A percentile compares a stretch with the other conserved stretches of the same genome.
Conservation (phyloP, 2,888 invertebrate species). For the Drosophila ochracea region DNA sequence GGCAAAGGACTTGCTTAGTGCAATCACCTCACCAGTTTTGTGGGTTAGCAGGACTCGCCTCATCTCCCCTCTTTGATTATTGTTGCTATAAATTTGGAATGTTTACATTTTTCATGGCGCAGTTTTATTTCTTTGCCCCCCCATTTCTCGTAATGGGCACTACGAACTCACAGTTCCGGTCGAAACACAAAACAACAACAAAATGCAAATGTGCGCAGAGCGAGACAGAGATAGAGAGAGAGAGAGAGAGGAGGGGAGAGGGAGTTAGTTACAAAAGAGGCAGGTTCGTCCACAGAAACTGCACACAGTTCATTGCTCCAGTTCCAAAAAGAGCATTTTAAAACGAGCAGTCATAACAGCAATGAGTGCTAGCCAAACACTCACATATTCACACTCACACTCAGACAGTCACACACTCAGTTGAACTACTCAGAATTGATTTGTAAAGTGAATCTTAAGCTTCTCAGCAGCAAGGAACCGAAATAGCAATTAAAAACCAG, state of each 20-base stretch:
- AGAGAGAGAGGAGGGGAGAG: background rate
- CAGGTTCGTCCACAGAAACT: constrained; percentile 8
- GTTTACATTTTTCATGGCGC: constrained; percentile 68
- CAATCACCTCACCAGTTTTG: constrained; percentile 66
- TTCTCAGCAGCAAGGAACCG: background rate
- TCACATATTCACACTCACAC: background rate
- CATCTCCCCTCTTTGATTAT: background rate
- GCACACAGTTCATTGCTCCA: constrained; percentile 69
- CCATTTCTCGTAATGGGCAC: constrained; percentile 71
- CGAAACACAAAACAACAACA: constrained; percentile 35
- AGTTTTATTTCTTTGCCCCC: constrained; percentile 7
- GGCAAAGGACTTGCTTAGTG: constrained; percentile 31
- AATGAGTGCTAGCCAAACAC: background rate
- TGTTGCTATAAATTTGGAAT: constrained; percentile 62
- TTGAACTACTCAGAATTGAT: background rate
- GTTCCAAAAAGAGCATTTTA: constrained; percentile 35
- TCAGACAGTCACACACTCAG: background rate
- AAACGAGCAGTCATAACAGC: constrained; percentile 46
- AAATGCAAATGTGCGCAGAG: constrained; percentile 50
- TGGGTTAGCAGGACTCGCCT: constrained; percentile 64
- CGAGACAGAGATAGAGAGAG: background rate
- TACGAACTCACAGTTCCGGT: constrained; percentile 78
- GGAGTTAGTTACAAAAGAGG: background rate
- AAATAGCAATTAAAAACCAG: background rate
- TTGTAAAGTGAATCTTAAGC: background rate